phyloP scores from a whole-genome alignment of 2,888 invertebrate species.

The Lobophora halterata region DNA sequence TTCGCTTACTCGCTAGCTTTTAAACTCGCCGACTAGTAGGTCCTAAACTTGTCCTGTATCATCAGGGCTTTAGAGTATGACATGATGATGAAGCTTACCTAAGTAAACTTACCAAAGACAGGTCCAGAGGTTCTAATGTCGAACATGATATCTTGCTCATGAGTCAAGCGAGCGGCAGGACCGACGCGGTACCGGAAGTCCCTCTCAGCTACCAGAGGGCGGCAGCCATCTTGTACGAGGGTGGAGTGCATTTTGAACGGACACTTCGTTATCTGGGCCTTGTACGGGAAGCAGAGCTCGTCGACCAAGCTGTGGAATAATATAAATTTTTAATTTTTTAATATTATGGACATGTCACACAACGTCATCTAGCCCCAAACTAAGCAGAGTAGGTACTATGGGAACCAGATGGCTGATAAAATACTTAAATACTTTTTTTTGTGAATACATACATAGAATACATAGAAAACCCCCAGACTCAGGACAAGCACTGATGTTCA shows the following conservation, averaged over 20 bases:
- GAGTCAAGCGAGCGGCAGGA: constrained; percentile 87
- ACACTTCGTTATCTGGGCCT: constrained; percentile 82
- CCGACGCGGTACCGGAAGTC: constrained; percentile 85
- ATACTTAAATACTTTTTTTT: too few species aligned
- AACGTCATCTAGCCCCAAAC: too few species aligned
- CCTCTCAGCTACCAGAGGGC: constrained; percentile 70
- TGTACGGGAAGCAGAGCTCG: constrained; percentile 92
- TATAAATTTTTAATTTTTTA: not conserved
- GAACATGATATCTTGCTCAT: constrained; percentile 93
- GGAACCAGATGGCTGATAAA: too few species aligned
- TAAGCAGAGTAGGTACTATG: too few species aligned
- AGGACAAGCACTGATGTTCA: too few species aligned
- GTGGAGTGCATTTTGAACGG: constrained; percentile 73
- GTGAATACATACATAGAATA: too few species aligned
- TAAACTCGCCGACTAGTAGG: too few species aligned
- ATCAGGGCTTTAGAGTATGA: too few species aligned
- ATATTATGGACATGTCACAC: too few species aligned
- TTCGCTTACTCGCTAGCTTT: too few species aligned
- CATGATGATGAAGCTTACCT: not conserved
- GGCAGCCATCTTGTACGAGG: constrained; percentile 80
- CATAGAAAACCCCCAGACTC: too few species aligned
- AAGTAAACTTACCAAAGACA: constrained; percentile 85
- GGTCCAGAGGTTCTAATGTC: constrained; percentile 95
- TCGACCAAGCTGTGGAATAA: constrained; percentile 94
- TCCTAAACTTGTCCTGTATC: too few species aligned